phyloP scores from a whole-genome alignment of 2,888 invertebrate genomes.

The Aradus depressus region DNA sequence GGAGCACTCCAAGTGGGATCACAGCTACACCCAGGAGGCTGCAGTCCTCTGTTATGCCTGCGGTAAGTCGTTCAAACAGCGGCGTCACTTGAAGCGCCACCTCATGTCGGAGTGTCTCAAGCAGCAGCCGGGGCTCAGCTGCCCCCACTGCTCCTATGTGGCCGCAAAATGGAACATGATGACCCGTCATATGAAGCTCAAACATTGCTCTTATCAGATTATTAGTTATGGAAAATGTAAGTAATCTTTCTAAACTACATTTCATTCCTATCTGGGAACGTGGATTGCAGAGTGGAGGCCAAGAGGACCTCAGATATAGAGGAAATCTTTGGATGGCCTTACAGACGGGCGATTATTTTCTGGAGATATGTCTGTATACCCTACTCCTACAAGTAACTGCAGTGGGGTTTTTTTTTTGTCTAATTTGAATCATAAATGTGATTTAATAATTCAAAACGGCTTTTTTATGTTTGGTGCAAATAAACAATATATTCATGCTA shows the following conservation, averaged over 20 bases:
- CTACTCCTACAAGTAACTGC: too few species aligned
- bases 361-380: too few species aligned
- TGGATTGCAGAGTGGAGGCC: too few species aligned
- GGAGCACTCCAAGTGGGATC: conserved; percentile 22
- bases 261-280: background rate
- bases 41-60: conserved; percentile 23
- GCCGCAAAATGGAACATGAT: conserved; percentile 15
- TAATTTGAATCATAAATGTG: too few species aligned
- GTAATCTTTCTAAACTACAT: background rate
- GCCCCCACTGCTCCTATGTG: conserved; percentile 48
- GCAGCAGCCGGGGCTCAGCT: conserved; percentile 61
- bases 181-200: conserved; percentile 20
- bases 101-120: too few species aligned
- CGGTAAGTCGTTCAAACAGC: conserved; percentile 25
- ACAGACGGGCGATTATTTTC: too few species aligned
- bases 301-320: too few species aligned
- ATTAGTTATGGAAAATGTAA: background rate
- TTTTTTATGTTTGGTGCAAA: too few species aligned
- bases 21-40: conserved; percentile 22
- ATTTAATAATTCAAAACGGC: too few species aligned
- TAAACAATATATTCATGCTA: too few species aligned
- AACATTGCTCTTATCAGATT: conserved; percentile 10
- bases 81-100: conserved; percentile 25
- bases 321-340: too few species aligned
- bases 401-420: too few species aligned